Conservation (phyloP, 2,888 invertebrate species). For the Melanostoma mellinum region DNA sequence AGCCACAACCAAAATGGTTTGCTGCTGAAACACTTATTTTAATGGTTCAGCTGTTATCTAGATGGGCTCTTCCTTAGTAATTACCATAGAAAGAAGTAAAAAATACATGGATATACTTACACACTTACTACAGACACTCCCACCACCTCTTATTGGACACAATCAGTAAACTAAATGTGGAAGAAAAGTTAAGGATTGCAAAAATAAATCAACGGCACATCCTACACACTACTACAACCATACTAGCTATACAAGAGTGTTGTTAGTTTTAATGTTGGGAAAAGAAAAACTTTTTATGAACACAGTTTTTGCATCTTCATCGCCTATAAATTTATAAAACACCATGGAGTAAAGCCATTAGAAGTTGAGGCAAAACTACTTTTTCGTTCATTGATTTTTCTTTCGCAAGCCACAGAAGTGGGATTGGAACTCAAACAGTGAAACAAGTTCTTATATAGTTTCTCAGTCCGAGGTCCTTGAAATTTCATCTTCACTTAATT, state of each 20-base stretch:
- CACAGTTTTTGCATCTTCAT: not conserved
- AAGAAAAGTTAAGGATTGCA: constrained; percentile 24
- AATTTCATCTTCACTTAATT: too few species aligned
- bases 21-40: constrained; percentile 26
- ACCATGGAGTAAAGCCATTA: too few species aligned
- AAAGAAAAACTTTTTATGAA: not conserved
- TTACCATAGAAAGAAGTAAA: constrained; percentile 32
- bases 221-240: not conserved
- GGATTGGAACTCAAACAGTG: too few species aligned
- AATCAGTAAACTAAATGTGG: constrained; percentile 1
- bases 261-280: not conserved
- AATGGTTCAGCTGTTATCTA: constrained; percentile 36
- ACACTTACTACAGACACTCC: not conserved
- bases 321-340: constrained; percentile 4
- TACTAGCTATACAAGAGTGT: not conserved
- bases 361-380: too few species aligned
- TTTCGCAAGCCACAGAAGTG: too few species aligned
- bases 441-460: too few species aligned
- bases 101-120: not conserved
- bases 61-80: constrained; percentile 25
- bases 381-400: too few species aligned
- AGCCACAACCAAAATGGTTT: not conserved
- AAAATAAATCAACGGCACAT: constrained; percentile 8
- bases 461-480: too few species aligned
- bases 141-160: not conserved